phyloP scores from a whole-genome alignment of 2,888 invertebrate species.

The Drymonia ruficornis region DNA sequence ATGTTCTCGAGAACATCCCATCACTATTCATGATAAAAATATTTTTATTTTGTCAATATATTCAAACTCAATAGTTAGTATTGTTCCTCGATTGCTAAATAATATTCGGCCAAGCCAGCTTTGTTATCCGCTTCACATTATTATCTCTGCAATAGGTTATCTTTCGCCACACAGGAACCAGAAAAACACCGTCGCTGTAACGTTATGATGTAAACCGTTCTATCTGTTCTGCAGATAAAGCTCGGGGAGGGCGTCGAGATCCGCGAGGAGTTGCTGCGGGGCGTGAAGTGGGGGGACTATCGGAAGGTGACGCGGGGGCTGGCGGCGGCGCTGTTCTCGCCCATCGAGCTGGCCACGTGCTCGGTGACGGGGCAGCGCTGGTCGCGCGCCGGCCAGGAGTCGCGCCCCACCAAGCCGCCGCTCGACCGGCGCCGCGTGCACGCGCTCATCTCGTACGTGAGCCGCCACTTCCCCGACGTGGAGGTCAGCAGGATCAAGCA shows the following conservation, averaged over 20 bases:
- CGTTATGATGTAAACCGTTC: not conserved
- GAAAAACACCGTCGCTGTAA: slow-evolving; percentile 1
- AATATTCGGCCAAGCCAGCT: slow-evolving; percentile 11
- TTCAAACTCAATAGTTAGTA: not conserved
- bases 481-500: slow-evolving; percentile 91
- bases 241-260: slow-evolving; percentile 90
- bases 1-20: too few relatives aligned
- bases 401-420: slow-evolving; percentile 90
- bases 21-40: not conserved
- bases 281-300: slow-evolving; percentile 91
- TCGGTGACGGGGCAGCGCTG: slow-evolving; percentile 91
- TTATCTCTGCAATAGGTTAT: slow-evolving; percentile 33
- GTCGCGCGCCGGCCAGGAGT: slow-evolving; percentile 89
- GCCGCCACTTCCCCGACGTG: slow-evolving; percentile 89
- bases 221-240: slow-evolving; percentile 82
- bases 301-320: slow-evolving; percentile 89
- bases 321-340: slow-evolving; percentile 90
- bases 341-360: slow-evolving; percentile 89
- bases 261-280: slow-evolving; percentile 88
- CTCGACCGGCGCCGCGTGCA: slow-evolving; percentile 89
- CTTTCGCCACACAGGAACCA: slow-evolving; percentile 13
- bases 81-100: not conserved
- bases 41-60: not conserved
- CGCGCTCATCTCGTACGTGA: slow-evolving; percentile 91
- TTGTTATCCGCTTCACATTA: slow-evolving; percentile 24